Conservation (phyloP, 2,888 invertebrate genomes). For the Alloplasta piceator region DNA sequence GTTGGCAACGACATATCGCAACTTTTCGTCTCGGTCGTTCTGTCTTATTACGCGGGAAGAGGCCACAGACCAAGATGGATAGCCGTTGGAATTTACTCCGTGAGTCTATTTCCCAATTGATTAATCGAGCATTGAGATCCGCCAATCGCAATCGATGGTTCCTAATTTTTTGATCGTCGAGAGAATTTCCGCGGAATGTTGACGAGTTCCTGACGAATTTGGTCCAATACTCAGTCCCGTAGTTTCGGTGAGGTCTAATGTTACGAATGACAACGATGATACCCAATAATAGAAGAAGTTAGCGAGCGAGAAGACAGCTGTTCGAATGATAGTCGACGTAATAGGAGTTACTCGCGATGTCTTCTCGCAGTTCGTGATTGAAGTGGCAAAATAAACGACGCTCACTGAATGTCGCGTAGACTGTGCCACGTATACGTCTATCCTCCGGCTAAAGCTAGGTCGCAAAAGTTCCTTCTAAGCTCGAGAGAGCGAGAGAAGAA, state of each 20-base stretch:
- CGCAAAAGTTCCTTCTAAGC: conserved; percentile 64
- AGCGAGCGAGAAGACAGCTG: conserved; percentile 56
- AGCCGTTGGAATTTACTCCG: conserved; percentile 85
- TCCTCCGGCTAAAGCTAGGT: conserved; percentile 72
- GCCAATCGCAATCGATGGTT: no score
- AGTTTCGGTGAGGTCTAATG: not conserved
- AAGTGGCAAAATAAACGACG: conserved; percentile 49
- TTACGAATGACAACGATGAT: conserved; percentile 8
- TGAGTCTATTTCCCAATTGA: conserved; percentile 69
- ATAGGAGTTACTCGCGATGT: conserved; percentile 43
- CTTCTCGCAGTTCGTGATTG: conserved; percentile 56
- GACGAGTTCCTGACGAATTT: no score
- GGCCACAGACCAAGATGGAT: conserved; percentile 91
- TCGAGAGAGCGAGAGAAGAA: conserved; percentile 34
- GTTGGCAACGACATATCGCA: conserved; percentile 91
- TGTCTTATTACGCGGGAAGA: conserved; percentile 89
- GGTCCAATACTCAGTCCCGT: no score
- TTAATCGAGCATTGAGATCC: no score
- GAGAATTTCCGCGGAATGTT: not conserved
- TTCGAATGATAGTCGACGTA: conserved; percentile 54
- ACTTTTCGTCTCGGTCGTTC: conserved; percentile 87
- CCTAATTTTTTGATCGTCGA: not conserved
- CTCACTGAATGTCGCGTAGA: conserved; percentile 60
- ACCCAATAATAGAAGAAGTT: conserved; percentile 27
- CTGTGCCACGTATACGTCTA: conserved; percentile 76